Evolutionary conservation across 92 coral and sea anemone genomes (phyloP).

Genomic region (Nematostella vectensis): DNA sequence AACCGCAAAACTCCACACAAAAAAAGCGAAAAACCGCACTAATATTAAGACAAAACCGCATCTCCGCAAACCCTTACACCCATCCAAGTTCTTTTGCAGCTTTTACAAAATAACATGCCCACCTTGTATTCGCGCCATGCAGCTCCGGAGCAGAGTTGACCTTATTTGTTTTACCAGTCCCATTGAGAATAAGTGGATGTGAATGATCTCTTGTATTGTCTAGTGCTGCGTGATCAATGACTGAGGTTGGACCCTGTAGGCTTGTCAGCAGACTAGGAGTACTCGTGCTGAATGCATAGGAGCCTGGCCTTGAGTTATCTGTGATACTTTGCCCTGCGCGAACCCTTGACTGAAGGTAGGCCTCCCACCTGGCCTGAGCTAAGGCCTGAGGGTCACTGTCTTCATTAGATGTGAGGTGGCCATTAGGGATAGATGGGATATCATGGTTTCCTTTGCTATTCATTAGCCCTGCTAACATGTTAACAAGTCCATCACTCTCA

Average conservation of each 20-base stretch:
- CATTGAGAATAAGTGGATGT: slow-evolving; percentile 3
- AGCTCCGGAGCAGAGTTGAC: slow-evolving; percentile 31
- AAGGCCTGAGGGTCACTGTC: slow-evolving; percentile 36
- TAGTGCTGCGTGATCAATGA: slow-evolving; percentile 3
- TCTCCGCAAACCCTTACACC: no score
- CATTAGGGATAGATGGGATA: slow-evolving; percentile 27
- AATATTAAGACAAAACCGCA: no score
- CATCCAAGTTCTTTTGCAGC: no score
- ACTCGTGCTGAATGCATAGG: slow-evolving; percentile 35
- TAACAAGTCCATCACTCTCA: slow-evolving; percentile 56
- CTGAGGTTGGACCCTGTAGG: slow-evolving; percentile 12
- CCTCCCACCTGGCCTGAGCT: slow-evolving; percentile 90
- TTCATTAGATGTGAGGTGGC: slow-evolving; percentile 41
- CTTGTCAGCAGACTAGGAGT: slow-evolving; percentile 19
- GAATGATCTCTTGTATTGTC: slow-evolving; percentile 5
- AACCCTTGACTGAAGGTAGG: slow-evolving; percentile 79
- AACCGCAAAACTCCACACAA: no score
- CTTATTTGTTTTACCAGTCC: no score
- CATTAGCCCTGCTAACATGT: slow-evolving; percentile 80
- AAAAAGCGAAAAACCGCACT: no score
- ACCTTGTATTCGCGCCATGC: slow-evolving; percentile 19
- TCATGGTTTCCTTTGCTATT: slow-evolving; percentile 40
- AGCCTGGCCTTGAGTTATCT: slow-evolving; percentile 39
- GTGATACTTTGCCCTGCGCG: slow-evolving; percentile 62
- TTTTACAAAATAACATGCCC: background rate